Evolutionary conservation across 2,888 invertebrate species (phyloP), one percentile per base, ranked within the genome.

Genomic region (Sericinus montela): DNA sequence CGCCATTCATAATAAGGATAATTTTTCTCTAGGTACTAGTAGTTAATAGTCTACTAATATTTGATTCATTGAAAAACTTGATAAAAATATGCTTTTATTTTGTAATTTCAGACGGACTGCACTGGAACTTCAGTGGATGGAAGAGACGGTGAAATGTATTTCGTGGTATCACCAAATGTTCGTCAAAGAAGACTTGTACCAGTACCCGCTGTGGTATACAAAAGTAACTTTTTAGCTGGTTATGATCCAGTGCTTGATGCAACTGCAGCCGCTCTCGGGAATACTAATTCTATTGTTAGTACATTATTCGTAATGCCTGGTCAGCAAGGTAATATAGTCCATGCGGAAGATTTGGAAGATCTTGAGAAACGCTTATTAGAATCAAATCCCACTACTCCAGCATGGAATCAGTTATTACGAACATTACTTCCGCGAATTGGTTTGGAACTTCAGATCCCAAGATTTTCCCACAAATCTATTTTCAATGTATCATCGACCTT

Each of bases 231-330:
- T 59, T 82, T 95, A 16, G 96, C 96, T 1, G 96, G 96, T 8
- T 97, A 96, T 68, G 96, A 97, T 60, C 94, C 95, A 0, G 92
- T 92, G 29, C 76, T 97, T 29, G 97, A 97, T 66, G 96, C 95
- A 0, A 97, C 97, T 0, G 94, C 94, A 1, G 93, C 95, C 3
- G 93, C 95, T 7, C 83, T 97, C 43, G 95, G 95, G 8, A 91
- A 91, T 25, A 90, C 91, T 23, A 92, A 93, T 54, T 92, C 94
- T 43, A 89, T 93, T 0, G 90, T 96, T 0, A 95, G 95, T 64
- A 94, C 94, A 0, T 91, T 97, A 35, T 93, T 96, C 58, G 90
- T 96, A 0, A 93, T 97, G 89, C 96, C 97, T 0, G 96, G 96
- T 0, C 95, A 95, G 69, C 95, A 95, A 78, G 95, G 95, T 19